These are phyloP conservation scores for Sycophaga agraensis DNA, from an alignment of 1,140 invertebrate species.

Conservation along the genomic window DNA sequence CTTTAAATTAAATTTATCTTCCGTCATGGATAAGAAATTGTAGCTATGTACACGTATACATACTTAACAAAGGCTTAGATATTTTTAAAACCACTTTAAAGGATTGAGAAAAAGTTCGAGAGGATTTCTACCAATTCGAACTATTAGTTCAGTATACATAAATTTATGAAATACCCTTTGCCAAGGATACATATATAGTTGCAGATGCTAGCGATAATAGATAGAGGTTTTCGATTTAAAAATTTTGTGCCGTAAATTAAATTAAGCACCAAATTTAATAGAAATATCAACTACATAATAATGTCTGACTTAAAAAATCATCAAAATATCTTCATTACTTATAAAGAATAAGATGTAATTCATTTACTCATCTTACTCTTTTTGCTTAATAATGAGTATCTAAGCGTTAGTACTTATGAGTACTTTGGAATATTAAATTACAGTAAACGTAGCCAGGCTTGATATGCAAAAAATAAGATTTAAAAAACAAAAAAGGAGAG, in stretches of 20 bases:
- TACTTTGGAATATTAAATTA: constrained; percentile 24
- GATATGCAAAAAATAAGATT: not conserved
- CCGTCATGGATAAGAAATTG: too few relatives aligned
- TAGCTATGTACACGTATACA: too few relatives aligned
- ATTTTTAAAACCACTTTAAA: too few relatives aligned
- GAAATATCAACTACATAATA: not conserved
- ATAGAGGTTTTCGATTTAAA: too few relatives aligned
- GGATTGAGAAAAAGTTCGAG: too few relatives aligned
- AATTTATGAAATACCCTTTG: too few relatives aligned
- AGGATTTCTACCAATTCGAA: too few relatives aligned
- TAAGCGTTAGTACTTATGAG: constrained; percentile 7
- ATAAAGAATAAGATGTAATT: constrained; percentile 7
- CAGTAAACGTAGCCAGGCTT: constrained; percentile 23
- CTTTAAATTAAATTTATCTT: too few relatives aligned
- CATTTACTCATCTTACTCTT: constrained; percentile 14
- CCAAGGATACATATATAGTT: too few relatives aligned
- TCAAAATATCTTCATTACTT: constrained; percentile 8
- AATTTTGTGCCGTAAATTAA: constrained; percentile 2
- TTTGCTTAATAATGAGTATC: constrained; percentile 20
- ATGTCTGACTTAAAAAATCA: constrained; percentile 1
- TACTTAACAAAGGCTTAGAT: too few relatives aligned
- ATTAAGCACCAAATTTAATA: constrained; percentile 13
- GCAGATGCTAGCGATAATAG: too few relatives aligned
- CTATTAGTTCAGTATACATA: too few relatives aligned
- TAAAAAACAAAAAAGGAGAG: constrained; percentile 2